Base-by-base conservation (phyloP, 2,797 vertebrate genomes). In the Bradypus variegatus region DNA sequence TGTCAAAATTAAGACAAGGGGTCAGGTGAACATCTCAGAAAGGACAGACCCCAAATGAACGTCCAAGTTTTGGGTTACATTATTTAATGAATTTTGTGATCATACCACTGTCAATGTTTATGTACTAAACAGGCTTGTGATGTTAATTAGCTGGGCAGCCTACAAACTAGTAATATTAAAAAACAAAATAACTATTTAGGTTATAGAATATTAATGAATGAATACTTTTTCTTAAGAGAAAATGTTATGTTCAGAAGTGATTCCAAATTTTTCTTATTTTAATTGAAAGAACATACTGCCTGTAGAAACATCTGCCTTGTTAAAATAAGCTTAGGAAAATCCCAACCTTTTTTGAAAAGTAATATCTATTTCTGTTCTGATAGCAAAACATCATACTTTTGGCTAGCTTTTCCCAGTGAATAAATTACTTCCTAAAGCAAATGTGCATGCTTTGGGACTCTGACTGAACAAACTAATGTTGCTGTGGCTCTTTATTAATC, bases 261-360 rank as follows among this genome's bases (percentile, higher is more conserved):
- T 67, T 80, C 8, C 15, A 90, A 82, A 70, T 91, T 88, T 55
- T 87, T 72, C 33, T 62, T 78, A 82, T 82, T 31, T 87, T 88
- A 90, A 86, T 48, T 86, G 60, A 92, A 45, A 77, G 89, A 92
- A 90, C 60, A 31, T 31, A 89, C 15, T 50, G 29, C 41, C 29
- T 70, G 2, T 81, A 81, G 60, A 93, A 86, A 86, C 4, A 4
- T n/a, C 21, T 23, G 0, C n/a, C n/a, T 93, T 9, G 79, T 89
- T 29, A 88, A 80, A 79, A 81, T 86, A 85, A 89, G 29, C 33
- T 91, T 89, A 69, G 13, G n/a, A 90, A 92, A 93, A 76, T 79
- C 4, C 8, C 16, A 94, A 41, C 7, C 10, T 78, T 48, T 45
- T n/a, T 80, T 11, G 4, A 31, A 13, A 77, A 91, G 27, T 48